These are phyloP conservation scores for Panurus biarmicus DNA, from an alignment of 2,113 vertebrate species.

Conservation along the genomic window DNA sequence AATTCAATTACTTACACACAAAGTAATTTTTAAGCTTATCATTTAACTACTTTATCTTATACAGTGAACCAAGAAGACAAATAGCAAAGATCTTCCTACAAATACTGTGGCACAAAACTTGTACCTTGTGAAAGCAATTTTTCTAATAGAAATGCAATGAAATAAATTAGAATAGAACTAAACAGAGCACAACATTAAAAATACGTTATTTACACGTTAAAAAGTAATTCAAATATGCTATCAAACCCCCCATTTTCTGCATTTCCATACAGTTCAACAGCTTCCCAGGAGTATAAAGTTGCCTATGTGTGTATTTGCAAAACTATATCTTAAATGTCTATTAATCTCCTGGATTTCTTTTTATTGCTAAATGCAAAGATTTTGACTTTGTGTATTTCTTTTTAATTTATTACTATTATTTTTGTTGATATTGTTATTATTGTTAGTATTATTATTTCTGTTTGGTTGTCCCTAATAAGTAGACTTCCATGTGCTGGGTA, in stretches of 20 bases:
- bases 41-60: background rate
- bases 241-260: background rate
- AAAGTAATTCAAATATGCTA: background rate
- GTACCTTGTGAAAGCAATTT: background rate
- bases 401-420: background rate
- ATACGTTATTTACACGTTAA: background rate
- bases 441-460: background rate
- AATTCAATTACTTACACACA: background rate
- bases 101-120: background rate
- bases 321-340: background rate
- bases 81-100: background rate
- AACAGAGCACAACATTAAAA: background rate
- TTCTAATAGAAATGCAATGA: background rate
- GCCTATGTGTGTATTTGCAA: background rate
- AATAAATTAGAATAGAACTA: background rate
- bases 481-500: background rate
- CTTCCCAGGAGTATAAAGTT: background rate
- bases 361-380: background rate
- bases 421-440: too few relatives aligned
- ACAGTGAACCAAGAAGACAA: background rate
- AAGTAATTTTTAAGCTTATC: background rate
- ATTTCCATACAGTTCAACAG: background rate
- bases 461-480: background rate
- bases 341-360: background rate
- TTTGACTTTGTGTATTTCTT: background rate